phyloP scores from a whole-genome alignment of 2,113 vertebrate genomes.

The Gallinago undulata region DNA sequence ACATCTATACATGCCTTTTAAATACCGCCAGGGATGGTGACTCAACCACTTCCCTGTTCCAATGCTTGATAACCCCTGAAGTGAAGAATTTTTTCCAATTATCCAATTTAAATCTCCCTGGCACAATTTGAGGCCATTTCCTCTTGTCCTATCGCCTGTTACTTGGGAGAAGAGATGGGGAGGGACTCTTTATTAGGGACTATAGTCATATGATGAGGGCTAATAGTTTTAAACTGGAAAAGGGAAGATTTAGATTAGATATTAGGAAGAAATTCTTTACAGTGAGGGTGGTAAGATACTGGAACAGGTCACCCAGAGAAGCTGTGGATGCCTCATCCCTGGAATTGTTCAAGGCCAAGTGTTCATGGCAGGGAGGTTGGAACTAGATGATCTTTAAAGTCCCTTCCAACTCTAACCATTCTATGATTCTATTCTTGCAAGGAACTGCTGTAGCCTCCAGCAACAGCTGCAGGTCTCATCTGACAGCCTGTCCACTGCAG shows the following conservation, averaged over 20 bases:
- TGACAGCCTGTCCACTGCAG: neutral
- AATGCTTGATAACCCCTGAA: neutral
- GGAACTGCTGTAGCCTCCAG: neutral
- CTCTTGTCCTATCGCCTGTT: neutral
- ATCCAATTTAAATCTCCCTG: neutral
- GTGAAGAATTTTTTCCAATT: neutral
- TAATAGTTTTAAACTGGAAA: neutral
- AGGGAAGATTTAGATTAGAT: neutral
- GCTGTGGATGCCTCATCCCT: neutral
- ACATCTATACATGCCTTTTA: accelerated
- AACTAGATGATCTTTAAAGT: neutral
- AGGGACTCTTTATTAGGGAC: neutral
- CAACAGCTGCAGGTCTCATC: neutral
- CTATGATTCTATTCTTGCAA: neutral
- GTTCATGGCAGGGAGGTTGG: neutral
- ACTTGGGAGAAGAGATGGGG: neutral
- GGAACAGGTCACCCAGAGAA: neutral
- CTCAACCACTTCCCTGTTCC: neutral
- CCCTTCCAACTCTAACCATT: neutral
- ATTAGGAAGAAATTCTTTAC: neutral
- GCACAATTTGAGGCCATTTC: neutral
- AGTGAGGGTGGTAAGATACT: neutral
- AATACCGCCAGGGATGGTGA: neutral
- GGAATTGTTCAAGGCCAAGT: neutral
- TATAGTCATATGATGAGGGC: neutral